Percentiles rank a stretch among this genome's conserved stretches.
Evolutionary conservation across 2,113 vertebrate species (phyloP).

Genomic region (Oryzias celebensis): DNA sequence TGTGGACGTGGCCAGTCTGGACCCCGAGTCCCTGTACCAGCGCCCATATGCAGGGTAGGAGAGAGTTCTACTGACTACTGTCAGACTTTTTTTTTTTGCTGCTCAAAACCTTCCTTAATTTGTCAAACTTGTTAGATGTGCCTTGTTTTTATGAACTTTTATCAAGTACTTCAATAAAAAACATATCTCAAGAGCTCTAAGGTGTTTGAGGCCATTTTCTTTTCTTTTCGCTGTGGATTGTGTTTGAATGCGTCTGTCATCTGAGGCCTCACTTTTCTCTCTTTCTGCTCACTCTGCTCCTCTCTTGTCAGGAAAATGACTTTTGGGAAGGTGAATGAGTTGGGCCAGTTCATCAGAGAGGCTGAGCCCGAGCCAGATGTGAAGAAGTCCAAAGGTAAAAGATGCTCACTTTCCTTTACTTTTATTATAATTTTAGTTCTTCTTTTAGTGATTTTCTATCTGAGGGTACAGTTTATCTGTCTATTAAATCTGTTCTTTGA

Average conservation of each 20-base stretch:
- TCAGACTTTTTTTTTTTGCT: not conserved
- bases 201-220: not conserved
- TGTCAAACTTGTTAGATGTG: not conserved
- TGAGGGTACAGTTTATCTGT: no score
- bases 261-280: slow-evolving; percentile 7
- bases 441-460: slow-evolving; percentile 4
- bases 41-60: slow-evolving; percentile 95
- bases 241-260: not conserved
- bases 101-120: no score
- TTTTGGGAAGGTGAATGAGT: slow-evolving; percentile 94
- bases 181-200: not conserved
- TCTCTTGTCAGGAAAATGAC: slow-evolving; percentile 88
- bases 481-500: no score
- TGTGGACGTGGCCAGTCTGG: slow-evolving; percentile 93
- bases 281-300: slow-evolving; percentile 19
- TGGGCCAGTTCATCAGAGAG: slow-evolving; percentile 97
- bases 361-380: slow-evolving; percentile 97
- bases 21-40: slow-evolving; percentile 95
- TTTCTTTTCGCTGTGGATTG: not conserved
- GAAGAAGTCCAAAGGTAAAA: slow-evolving; percentile 95
- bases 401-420: not conserved
- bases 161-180: slow-evolving; percentile 3
- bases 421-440: slow-evolving; percentile 24
- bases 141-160: not conserved
- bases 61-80: not conserved